Evolutionary conservation across 2,797 vertebrate species (phyloP).

Genomic region (Falco columbarius): DNA sequence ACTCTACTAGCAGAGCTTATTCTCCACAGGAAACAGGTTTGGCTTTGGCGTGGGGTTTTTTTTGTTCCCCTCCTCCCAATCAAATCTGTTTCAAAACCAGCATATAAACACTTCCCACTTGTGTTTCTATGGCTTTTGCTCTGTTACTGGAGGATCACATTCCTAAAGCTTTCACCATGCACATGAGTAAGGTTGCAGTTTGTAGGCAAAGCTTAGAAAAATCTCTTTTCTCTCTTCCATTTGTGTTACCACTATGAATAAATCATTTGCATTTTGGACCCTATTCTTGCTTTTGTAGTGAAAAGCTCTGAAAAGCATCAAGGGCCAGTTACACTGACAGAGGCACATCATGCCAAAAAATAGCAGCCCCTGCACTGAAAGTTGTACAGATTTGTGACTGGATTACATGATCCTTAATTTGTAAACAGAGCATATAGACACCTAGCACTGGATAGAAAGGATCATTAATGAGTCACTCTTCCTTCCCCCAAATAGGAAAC

Average conservation of each 20-base stretch:
- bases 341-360: not conserved
- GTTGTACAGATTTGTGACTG: not conserved
- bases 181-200: not conserved
- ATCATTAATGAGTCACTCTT: not conserved
- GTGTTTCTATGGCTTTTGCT: not conserved
- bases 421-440: not conserved
- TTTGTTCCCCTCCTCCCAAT: too few species aligned
- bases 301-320: not conserved
- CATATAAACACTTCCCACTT: not conserved
- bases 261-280: not conserved
- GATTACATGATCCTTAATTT: not conserved
- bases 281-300: not conserved
- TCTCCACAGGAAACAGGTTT: not conserved
- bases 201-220: not conserved
- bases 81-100: not conserved
- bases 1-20: accelerated
- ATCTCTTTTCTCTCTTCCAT: not conserved
- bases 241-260: not conserved
- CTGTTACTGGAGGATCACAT: not conserved
- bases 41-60: not conserved
- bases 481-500: not conserved
- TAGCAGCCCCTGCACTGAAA: not conserved
- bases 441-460: not conserved
- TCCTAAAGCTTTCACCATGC: not conserved
- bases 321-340: not conserved